These are phyloP conservation scores for Zosterops pallidus DNA, from an alignment of 2,113 vertebrate genomes.

Conservation along the genomic window DNA sequence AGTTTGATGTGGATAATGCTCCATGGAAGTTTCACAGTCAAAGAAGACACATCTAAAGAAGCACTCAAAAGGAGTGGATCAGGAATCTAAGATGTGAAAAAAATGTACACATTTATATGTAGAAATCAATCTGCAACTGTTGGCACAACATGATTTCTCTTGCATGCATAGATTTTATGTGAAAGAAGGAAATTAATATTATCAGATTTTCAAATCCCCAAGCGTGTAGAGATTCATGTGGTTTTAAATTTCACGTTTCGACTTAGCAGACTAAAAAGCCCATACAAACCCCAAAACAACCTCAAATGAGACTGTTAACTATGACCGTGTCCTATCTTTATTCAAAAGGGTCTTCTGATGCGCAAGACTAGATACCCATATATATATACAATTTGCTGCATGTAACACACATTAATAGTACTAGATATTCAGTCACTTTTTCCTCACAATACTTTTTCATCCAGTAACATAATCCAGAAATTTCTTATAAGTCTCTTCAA, in stretches of 20 bases:
- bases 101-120: neutral
- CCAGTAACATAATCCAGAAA: neutral
- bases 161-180: neutral
- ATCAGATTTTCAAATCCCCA: neutral
- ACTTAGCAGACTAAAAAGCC: neutral
- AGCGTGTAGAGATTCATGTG: neutral
- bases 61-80: accelerated
- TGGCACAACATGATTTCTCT: neutral
- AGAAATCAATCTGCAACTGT: neutral
- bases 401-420: neutral
- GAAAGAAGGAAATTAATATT: neutral
- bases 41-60: neutral
- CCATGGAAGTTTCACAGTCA: neutral
- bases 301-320: neutral
- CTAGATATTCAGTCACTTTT: neutral
- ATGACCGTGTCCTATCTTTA: neutral
- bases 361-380: neutral
- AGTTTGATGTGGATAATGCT: neutral
- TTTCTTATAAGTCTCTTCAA: neutral
- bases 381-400: neutral
- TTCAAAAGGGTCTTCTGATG: neutral
- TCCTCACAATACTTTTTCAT: neutral
- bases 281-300: accelerated
- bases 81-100: neutral
- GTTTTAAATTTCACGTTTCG: neutral